Percentiles rank a stretch among this genome's conserved stretches.
Conservation (phyloP, 2,888 invertebrate genomes). For the Calliopum simillimum region DNA sequence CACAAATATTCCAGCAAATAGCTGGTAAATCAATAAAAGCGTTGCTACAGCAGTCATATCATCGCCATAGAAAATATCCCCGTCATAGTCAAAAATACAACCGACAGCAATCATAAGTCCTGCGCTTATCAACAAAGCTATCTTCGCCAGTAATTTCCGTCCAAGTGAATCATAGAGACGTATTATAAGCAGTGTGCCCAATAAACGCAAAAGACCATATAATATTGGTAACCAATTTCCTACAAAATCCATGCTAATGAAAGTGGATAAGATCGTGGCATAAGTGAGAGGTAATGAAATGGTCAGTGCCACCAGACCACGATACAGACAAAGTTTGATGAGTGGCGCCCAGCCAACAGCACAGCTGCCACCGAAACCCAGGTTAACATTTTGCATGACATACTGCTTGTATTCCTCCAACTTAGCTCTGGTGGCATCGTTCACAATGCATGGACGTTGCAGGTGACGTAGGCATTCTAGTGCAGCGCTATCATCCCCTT, state of each 20-base stretch:
- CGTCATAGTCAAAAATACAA: conserved; percentile 40
- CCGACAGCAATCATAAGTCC: conserved; percentile 52
- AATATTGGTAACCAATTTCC: conserved; percentile 47
- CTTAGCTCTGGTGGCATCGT: conserved; percentile 38
- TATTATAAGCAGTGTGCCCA: conserved; percentile 47
- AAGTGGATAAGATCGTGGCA: neutral
- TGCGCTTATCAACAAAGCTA: conserved; percentile 51
- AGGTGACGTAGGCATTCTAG: conserved; percentile 43
- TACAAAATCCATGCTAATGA: neutral
- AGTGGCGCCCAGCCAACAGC: conserved; percentile 48
- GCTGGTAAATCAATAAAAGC: conserved; percentile 52
- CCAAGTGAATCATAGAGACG: conserved; percentile 49
- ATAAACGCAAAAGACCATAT: conserved; percentile 49
- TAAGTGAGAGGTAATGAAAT: conserved; percentile 55
- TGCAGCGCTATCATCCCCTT: conserved; percentile 52
- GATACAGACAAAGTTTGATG: conserved; percentile 53
- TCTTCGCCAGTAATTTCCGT: conserved; percentile 49
- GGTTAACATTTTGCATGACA: conserved; percentile 47
- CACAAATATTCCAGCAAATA: conserved; percentile 54
- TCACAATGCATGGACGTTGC: conserved; percentile 35
- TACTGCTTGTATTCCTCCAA: conserved; percentile 53
- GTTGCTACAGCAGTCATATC: conserved; percentile 46
- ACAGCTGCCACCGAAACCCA: conserved; percentile 32
- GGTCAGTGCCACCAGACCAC: conserved; percentile 55
- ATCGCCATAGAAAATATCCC: conserved; percentile 22